A percentile compares a stretch with the other conserved stretches of the same genome.
phyloP scores from a whole-genome alignment of 2,113 vertebrate genomes.

The Carassius auratus region DNA sequence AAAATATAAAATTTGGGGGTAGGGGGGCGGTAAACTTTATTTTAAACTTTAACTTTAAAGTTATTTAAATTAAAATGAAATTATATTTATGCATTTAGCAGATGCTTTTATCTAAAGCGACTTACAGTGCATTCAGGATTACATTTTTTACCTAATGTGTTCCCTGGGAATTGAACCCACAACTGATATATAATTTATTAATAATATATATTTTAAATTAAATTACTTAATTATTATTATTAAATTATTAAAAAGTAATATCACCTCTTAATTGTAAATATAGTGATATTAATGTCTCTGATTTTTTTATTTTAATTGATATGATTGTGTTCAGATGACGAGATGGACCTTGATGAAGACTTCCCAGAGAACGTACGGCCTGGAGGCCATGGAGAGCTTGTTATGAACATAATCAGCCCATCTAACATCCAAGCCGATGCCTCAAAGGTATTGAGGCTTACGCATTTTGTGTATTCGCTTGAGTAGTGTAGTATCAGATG shows the following conservation, averaged over 20 bases:
- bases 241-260: background rate
- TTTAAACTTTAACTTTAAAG: too few species aligned
- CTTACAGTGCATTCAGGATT: too few species aligned
- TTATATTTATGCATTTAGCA: too few species aligned
- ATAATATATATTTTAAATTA: too few species aligned
- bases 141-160: too few species aligned
- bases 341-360: background rate
- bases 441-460: background rate
- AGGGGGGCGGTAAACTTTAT: too few species aligned
- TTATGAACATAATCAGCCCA: constrained; percentile 16
- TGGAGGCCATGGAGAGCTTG: background rate
- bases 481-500: background rate
- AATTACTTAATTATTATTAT: too few species aligned
- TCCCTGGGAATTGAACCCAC: too few species aligned
- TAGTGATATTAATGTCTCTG: background rate
- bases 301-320: background rate
- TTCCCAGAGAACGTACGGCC: background rate
- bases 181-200: too few species aligned
- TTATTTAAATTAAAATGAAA: too few species aligned
- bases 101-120: too few species aligned
- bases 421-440: background rate
- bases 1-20: too few species aligned
- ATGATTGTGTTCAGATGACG: constrained; percentile 11
- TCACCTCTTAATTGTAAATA: background rate
- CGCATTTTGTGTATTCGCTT: background rate